A percentile compares a stretch with the other conserved stretches of the same genome.
Conservation (phyloP, 2,113 vertebrate genomes). For the Protobothrops mucrosquamatus region DNA sequence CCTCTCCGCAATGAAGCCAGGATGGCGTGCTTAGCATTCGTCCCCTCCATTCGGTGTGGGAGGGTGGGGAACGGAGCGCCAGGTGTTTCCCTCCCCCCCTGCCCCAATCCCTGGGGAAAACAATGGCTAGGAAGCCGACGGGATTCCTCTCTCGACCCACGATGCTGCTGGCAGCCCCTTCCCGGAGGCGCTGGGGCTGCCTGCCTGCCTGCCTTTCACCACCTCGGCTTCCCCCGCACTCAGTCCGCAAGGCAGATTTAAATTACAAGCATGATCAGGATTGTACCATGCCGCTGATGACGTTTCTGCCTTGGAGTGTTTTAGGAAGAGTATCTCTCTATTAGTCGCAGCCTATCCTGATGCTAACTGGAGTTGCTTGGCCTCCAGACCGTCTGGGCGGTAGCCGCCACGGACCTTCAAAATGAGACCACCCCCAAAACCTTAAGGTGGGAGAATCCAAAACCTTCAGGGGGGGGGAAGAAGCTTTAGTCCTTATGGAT, state of each 20-base stretch:
- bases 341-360: neutral
- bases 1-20: neutral
- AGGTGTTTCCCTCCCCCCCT: constrained; percentile 7
- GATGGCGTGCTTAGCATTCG: constrained; percentile 37
- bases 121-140: constrained; percentile 47
- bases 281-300: constrained; percentile 23
- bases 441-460: neutral
- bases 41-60: constrained; percentile 34
- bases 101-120: constrained; percentile 44
- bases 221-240: neutral
- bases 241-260: constrained; percentile 30
- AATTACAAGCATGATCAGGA: constrained; percentile 40
- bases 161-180: constrained; percentile 3
- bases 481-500: neutral
- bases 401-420: neutral
- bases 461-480: neutral
- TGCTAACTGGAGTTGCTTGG: neutral
- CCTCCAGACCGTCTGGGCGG: neutral
- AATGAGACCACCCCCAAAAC: neutral
- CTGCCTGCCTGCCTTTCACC: constrained; percentile 23
- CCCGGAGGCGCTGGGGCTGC: neutral
- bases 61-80: constrained; percentile 44
- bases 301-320: constrained; percentile 12
- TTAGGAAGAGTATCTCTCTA: neutral
- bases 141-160: constrained; percentile 51